Base-by-base conservation (phyloP, 37 sponge, comb jelly and placozoan species). In the Cladorhizidae sp. region DNA sequence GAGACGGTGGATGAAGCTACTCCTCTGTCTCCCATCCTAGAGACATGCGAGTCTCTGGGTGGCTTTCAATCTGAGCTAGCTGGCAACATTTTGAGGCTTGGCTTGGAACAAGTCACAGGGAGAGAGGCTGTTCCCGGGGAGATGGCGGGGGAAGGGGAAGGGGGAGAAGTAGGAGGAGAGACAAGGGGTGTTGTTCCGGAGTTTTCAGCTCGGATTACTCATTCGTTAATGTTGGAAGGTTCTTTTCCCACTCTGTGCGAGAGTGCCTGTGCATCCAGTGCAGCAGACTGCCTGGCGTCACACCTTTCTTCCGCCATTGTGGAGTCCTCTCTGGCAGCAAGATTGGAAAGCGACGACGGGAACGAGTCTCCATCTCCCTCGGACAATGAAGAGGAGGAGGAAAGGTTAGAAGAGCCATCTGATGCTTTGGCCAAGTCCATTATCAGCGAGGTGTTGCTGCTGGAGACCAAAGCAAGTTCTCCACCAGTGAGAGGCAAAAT, bases 11-110 rank as follows among this genome's bases (percentile, higher is more conserved):
- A 39, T 32, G 74, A 3, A 32, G 3, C 2, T 33, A 8, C 51
- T 22, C 79, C 67, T 28, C 81, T 81, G 23, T 81, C 81, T 39
- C 81, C 81, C 9, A 71, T 81, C 21, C 12, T 1, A 2, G 81
- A 81, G 41, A 2, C 40, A 1, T 12, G 40, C 21, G 81, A 81
- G n/a, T 26, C 51, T 32, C 49, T 43, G 0, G 29, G 37, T 39
- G 2, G 14, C 29, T 64, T 28, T 70, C 20, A n/a, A 33, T 2
- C 6, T 57, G 31, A 1, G 9, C 40, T 55, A 20, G 76, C 76
- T 39, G 35, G 22, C 25, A 40, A 14, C 43, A 76, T 62, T 21
- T 21, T 62, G 28, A 76, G 38, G 43, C 2, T 64, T 18, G 76
- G 61, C n/a, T 8, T 57, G 14, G 40, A 58, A 20, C 40, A 76